Percentiles rank a stretch among this genome's conserved stretches.
Evolutionary conservation across 2,888 invertebrate species (phyloP).

Genomic region (Ochropacha duplaris): DNA sequence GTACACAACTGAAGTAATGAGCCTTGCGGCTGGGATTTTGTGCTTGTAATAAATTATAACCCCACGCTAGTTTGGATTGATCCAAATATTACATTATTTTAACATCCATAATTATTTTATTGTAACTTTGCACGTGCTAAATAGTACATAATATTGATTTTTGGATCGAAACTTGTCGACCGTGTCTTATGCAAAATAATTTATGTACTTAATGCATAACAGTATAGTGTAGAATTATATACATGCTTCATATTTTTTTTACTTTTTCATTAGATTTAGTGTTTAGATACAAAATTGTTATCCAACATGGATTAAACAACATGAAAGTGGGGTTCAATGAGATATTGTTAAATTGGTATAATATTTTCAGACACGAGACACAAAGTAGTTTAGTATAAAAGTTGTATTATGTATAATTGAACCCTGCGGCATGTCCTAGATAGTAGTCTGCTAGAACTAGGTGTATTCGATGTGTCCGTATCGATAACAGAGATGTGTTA

Average conservation of each 20-base stretch:
- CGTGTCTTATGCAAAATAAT: background rate
- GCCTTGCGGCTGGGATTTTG: background rate
- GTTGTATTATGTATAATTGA: background rate
- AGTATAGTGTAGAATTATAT: constrained; percentile 29
- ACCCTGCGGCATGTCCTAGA: background rate
- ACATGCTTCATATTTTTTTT: constrained; percentile 14
- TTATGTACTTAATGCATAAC: constrained; percentile 26
- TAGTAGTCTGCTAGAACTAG: background rate
- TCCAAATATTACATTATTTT: background rate
- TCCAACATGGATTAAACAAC: background rate
- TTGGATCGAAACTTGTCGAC: background rate
- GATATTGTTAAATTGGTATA: background rate
- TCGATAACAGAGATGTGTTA: background rate
- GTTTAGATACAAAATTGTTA: background rate
- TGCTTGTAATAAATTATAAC: background rate
- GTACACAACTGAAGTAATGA: background rate
- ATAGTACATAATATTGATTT: background rate
- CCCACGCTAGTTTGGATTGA: background rate
- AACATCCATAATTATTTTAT: background rate
- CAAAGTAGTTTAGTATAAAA: background rate
- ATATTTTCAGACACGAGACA: background rate
- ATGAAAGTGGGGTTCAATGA: background rate
- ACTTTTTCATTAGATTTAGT: background rate
- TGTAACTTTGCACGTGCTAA: background rate
- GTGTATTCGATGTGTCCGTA: background rate